phyloP scores from a whole-genome alignment of 2,797 vertebrate species.

The Pagetopsis macropterus region DNA sequence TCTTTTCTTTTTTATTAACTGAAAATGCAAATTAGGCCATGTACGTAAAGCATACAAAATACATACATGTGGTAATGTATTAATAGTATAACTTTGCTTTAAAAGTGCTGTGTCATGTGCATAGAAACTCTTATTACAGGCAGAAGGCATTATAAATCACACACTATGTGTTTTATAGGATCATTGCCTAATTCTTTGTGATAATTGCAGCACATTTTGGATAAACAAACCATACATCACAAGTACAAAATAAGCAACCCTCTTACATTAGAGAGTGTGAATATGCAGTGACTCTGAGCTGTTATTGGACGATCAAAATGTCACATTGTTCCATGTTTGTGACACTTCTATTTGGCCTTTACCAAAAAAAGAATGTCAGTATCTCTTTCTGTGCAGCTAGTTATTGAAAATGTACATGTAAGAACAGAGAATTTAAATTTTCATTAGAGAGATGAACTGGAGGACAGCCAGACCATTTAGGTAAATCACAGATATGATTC shows the following conservation, averaged over 20 bases:
- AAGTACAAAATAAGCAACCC: neutral
- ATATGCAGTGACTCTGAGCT: conserved; percentile 16
- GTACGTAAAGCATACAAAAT: conserved; percentile 28
- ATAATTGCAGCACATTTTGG: conserved; percentile 17
- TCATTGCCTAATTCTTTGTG: neutral
- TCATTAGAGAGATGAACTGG: conserved; percentile 77
- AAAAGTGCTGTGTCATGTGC: neutral
- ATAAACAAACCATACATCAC: conserved; percentile 27
- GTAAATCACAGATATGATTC: conserved; percentile 79
- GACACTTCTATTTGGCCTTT: conserved; percentile 46
- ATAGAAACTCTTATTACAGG: neutral
- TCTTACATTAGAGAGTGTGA: conserved; percentile 3
- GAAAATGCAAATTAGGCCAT: conserved; percentile 26
- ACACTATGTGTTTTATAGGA: neutral
- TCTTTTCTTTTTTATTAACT: conserved; percentile 15
- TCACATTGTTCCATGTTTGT: conserved; percentile 45
- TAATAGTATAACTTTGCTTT: conserved; percentile 3
- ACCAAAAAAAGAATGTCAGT: conserved; percentile 48
- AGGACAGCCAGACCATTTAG: conserved; percentile 77
- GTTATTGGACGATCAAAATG: conserved; percentile 34
- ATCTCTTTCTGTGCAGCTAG: conserved; percentile 35
- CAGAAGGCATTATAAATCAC: neutral
- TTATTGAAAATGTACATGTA: conserved; percentile 73
- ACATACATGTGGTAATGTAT: conserved; percentile 24
- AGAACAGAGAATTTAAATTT: conserved; percentile 73